These are phyloP conservation scores for Herpetotheres cachinnans DNA, from an alignment of 2,113 vertebrate species.

Conservation along the genomic window DNA sequence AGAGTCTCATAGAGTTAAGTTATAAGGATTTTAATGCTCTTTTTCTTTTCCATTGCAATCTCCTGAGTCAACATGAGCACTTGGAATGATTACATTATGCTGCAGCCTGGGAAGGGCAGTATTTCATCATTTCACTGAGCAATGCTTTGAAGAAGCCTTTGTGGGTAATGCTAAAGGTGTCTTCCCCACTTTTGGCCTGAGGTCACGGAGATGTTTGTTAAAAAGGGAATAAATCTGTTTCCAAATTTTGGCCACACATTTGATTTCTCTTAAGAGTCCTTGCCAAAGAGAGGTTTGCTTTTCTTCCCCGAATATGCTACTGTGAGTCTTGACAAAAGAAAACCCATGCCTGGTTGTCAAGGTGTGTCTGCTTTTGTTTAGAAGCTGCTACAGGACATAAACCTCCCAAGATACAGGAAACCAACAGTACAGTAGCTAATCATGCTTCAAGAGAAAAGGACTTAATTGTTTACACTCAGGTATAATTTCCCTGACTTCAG, in stretches of 20 bases:
- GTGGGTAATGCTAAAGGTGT: constrained; percentile 20
- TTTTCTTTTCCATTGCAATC: constrained; percentile 1
- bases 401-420: background rate
- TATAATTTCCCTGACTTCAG: background rate
- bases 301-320: background rate
- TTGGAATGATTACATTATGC: constrained; percentile 4
- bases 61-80: background rate
- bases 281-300: background rate
- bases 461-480: background rate
- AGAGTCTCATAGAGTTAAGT: background rate
- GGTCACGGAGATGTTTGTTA: background rate
- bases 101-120: constrained; percentile 31
- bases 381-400: background rate
- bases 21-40: constrained; percentile 2
- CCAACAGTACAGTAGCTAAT: background rate
- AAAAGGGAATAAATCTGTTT: background rate
- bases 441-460: background rate
- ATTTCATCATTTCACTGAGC: constrained; percentile 43
- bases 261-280: background rate
- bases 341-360: background rate
- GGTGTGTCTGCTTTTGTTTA: background rate
- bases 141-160: constrained; percentile 43
- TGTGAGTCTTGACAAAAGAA: background rate
- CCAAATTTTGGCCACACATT: background rate
- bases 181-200: background rate